phyloP scores from a whole-genome alignment of 1,140 invertebrate species.

The Tetragnatha versicolor region DNA sequence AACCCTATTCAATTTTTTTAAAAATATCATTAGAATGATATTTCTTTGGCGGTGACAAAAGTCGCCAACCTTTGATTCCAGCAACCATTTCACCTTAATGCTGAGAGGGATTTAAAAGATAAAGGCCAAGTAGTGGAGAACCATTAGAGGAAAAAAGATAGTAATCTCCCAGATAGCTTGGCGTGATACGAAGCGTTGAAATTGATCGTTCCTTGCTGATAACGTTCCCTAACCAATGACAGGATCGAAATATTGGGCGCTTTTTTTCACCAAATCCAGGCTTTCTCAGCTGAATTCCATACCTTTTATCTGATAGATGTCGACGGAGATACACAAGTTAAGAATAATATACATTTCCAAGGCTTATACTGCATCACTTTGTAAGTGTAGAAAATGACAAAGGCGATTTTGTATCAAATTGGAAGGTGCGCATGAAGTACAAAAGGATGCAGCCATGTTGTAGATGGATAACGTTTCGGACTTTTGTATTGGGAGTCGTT shows the following conservation, averaged over 20 bases:
- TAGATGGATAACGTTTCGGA: too few species aligned
- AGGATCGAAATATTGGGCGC: constrained; percentile 11
- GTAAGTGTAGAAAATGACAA: too few species aligned
- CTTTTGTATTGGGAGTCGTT: too few species aligned
- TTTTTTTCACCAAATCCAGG: background rate
- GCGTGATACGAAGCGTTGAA: constrained; percentile 29
- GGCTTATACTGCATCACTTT: too few species aligned
- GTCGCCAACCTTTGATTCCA: background rate
- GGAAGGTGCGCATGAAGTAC: too few species aligned
- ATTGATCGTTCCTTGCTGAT: constrained; percentile 29
- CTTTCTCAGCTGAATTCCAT: constrained; percentile 6
- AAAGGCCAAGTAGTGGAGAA: constrained; percentile 32
- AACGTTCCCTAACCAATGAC: constrained; percentile 17
- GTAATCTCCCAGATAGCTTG: constrained; percentile 15
- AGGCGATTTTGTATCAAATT: too few species aligned
- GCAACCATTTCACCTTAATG: constrained; percentile 30
- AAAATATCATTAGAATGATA: background rate
- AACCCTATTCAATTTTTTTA: background rate
- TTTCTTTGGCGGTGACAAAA: background rate
- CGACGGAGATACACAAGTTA: background rate
- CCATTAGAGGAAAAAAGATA: constrained; percentile 34
- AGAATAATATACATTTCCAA: too few species aligned
- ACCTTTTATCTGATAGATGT: constrained; percentile 26
- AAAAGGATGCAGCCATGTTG: too few species aligned
- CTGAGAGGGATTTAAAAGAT: constrained; percentile 51